Evolutionary conservation across 2,888 invertebrate species (phyloP), one percentile per base, ranked within the genome.

Genomic region (Caenorhabditis sp.): DNA sequence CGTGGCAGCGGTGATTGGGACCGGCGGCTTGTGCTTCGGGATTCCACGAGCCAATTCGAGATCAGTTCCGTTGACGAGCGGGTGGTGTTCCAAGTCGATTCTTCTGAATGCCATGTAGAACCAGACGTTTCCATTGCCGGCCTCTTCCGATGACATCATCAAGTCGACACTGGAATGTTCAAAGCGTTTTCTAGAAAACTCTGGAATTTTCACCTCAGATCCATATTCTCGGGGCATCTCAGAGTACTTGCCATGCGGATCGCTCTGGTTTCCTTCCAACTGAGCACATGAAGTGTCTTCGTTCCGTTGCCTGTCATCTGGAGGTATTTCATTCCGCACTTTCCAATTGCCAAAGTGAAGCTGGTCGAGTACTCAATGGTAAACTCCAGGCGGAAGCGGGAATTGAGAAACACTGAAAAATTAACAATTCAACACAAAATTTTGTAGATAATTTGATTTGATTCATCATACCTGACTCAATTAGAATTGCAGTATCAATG

Each of bases 101-200:
- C 37, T 56, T 9, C 18, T 4, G 47, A 2, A 11, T 2, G 40
- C 13, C 40, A 13, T 5, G 1, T 22, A 24, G n/a, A 1, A 24
- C 44, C 64, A 56, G 55, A 11, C 18, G 35, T 35, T 35, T 56
- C 72, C 72, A 9, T 32, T 37, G 9, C 72, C 72, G 0, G 32
- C 8, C 20, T 55, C 9, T 1, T 58, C 35, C 13, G 64, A 58
- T 1, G 32, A 20, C 64, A 72, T 64, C 0, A 53, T 32, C 24
- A 58, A 72, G 50, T 64, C 28, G 32, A 72, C 28, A 13, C 72
- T 72, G 35, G 18, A 71, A 55, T n/a, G n/a, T n/a, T n/a, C n/a
- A n/a, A n/a, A n/a, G n/a, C n/a, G n/a, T n/a, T n/a, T n/a, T n/a
- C n/a, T n/a, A n/a, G n/a, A n/a, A n/a, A n/a, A n/a, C n/a, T n/a